Base-by-base conservation (phyloP, 2,797 vertebrate genomes). In the Microctenopoma steveboyesi region DNA sequence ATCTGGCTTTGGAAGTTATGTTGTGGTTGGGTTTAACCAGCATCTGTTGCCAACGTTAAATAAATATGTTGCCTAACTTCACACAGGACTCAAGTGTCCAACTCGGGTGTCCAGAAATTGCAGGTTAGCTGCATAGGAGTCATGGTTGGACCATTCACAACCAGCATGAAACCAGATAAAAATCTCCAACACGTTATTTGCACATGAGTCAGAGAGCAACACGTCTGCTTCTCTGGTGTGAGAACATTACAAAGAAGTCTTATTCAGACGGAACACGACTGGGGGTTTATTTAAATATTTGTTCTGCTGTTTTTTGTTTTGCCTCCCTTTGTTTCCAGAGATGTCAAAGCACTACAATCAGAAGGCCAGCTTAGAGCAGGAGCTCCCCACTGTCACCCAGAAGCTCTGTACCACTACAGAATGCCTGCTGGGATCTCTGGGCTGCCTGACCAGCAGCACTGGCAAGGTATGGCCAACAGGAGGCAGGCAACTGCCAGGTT, bases 361-460 rank as follows among this genome's bases (percentile, higher is more conserved):
- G 83, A 99, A 99, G 92, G 96, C 95, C 56, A 45, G 91, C 66
- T 90, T 98, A 74, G 98, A 99, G 79, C 95, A 95, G 79, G 96
- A 98, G 50, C 91, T 98, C 78, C 96, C 98, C 54, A 97, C 95
- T 15, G 87, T 95, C 82, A 97, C 97, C 0, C 97, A 99, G 93
- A 99, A 99, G 87, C 95, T 99, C 47, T 76, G 94, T 59, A 99
- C 96, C 82, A 99, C 98, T 49, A 97, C 98, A 15, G 97, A 99
- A 77, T 99, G 98, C 81, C 94, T 99, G 85, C 93, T 99, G 53
- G 96, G 97, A 33, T 98, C 98, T 27, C 58, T 97, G 47, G 94
- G 94, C 22, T 95, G 95, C 2, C 92, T 99, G 82, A 96, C 94
- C 84, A 98, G 92, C 85, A 94, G 89, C 93, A 95, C 93, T 0